Evolutionary conservation across 2,113 vertebrate species (phyloP).

Genomic region (Dasyprocta punctata): DNA sequence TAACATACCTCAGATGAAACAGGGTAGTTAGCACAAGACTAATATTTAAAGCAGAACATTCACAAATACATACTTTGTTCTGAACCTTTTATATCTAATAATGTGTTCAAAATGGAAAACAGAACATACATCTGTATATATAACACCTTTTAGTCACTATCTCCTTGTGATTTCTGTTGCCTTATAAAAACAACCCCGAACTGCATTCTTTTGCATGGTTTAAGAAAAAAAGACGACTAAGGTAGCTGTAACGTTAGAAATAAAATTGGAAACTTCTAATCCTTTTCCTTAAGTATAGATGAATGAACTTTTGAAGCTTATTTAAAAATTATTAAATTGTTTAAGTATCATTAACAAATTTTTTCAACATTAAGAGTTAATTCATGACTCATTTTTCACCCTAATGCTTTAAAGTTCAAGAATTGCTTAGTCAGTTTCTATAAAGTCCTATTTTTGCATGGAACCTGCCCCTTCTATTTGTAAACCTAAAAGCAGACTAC

Average conservation of each 20-base stretch:
- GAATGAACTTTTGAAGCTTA: not conserved
- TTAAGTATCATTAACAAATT: not conserved
- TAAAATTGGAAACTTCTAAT: not conserved
- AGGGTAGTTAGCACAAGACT: not conserved
- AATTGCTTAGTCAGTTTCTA: not conserved
- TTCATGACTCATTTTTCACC: not conserved
- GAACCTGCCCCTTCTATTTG: not conserved
- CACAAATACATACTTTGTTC: not conserved
- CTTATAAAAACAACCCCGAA: not conserved
- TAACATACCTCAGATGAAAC: not conserved
- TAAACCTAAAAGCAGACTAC: not conserved
- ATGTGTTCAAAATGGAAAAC: not conserved
- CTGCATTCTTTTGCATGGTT: not conserved
- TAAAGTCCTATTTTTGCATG: not conserved
- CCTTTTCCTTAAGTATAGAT: not conserved
- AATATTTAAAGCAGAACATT: not conserved
- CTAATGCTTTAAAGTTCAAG: not conserved
- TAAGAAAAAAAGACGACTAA: conserved; percentile 13
- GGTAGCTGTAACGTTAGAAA: not conserved
- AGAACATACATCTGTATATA: not conserved
- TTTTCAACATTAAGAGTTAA: conserved; percentile 35
- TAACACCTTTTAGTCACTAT: not conserved
- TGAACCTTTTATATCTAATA: not conserved
- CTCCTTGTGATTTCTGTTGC: not conserved
- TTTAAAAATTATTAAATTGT: not conserved